These are phyloP conservation scores for Euborellia annulipes DNA, from an alignment of 1,140 invertebrate genomes.

Conservation along the genomic window DNA sequence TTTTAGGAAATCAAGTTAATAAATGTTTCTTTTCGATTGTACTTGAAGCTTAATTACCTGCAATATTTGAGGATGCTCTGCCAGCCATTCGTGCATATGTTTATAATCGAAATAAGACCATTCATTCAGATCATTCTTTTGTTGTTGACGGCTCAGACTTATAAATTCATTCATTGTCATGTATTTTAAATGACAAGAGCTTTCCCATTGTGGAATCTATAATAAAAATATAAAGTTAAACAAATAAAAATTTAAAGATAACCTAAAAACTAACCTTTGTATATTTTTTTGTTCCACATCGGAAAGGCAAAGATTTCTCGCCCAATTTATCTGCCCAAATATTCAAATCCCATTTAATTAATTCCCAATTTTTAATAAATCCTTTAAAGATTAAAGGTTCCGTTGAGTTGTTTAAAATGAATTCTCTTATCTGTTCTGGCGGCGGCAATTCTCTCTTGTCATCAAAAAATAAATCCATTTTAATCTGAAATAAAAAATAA, in stretches of 20 bases:
- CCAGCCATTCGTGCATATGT: slow-evolving; percentile 53
- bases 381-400: slow-evolving; percentile 26
- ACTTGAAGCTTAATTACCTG: too few species aligned
- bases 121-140: slow-evolving; percentile 23
- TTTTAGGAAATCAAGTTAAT: too few species aligned
- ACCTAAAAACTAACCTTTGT: slow-evolving; percentile 22
- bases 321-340: slow-evolving; percentile 27
- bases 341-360: slow-evolving; percentile 29
- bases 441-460: slow-evolving; percentile 1
- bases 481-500: too few species aligned
- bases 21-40: too few species aligned
- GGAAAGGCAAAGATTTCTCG: slow-evolving; percentile 27
- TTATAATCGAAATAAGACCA: slow-evolving; percentile 81
- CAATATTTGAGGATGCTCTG: slow-evolving; percentile 38
- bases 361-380: slow-evolving; percentile 25
- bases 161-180: slow-evolving; percentile 48
- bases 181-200: slow-evolving; percentile 33
- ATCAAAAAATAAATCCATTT: too few species aligned
- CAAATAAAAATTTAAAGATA: background rate
- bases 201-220: slow-evolving; percentile 63
- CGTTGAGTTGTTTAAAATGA: slow-evolving; percentile 14
- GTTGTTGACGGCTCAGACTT: slow-evolving; percentile 18
- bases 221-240: slow-evolving; percentile 10
- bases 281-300: slow-evolving; percentile 26
- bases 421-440: background rate